phyloP scores from a whole-genome alignment of 1,140 invertebrate species.

The Caligus rogercresseyi region DNA sequence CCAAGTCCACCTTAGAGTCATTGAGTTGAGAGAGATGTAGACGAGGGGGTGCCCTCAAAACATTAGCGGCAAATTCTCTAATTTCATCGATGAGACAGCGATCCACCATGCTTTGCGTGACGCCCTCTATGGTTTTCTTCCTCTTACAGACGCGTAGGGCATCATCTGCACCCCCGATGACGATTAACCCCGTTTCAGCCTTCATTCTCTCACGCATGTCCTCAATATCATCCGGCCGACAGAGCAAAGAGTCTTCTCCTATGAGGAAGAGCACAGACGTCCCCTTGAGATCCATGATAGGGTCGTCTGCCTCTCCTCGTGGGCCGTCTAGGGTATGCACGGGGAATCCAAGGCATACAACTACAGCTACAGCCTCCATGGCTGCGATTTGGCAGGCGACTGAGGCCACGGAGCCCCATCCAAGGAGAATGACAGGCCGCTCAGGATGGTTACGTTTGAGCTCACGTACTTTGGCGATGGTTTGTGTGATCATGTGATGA shows the following conservation, averaged over 20 bases:
- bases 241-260: slow-evolving; percentile 47
- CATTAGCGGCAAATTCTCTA: not conserved
- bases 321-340: slow-evolving; percentile 50
- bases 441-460: slow-evolving; percentile 43
- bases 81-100: slow-evolving; percentile 41
- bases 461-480: slow-evolving; percentile 48
- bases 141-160: slow-evolving; percentile 46
- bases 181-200: slow-evolving; percentile 52
- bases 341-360: slow-evolving; percentile 62
- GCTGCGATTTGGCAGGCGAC: slow-evolving; percentile 40
- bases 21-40: not conserved
- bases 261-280: slow-evolving; percentile 59
- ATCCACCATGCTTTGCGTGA: slow-evolving; percentile 66
- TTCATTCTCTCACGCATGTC: slow-evolving; percentile 43
- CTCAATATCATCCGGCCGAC: slow-evolving; percentile 23
- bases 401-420: slow-evolving; percentile 52
- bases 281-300: slow-evolving; percentile 44
- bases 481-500: slow-evolving; percentile 48
- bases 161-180: slow-evolving; percentile 66
- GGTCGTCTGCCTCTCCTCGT: slow-evolving; percentile 58
- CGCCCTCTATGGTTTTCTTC: slow-evolving; percentile 48
- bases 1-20: not conserved
- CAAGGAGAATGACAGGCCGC: slow-evolving; percentile 53
- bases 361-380: slow-evolving; percentile 41
- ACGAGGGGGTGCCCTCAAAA: not conserved